Conservation (phyloP, 1,140 invertebrate genomes). For the Batillaria attramentaria region DNA sequence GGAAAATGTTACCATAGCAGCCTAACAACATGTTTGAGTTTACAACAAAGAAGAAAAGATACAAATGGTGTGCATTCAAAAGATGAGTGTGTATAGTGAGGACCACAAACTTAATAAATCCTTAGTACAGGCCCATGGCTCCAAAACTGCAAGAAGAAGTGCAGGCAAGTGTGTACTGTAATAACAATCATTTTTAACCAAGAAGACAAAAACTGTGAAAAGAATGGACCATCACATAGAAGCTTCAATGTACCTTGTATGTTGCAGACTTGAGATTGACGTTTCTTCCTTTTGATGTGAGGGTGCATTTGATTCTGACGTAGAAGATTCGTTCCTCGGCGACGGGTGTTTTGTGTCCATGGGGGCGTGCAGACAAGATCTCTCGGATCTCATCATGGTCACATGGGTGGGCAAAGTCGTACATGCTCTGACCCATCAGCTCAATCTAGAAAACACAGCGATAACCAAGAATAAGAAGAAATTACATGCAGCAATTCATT, state of each 20-base stretch:
- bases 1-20: too few species aligned
- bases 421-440: slow-evolving; percentile 65
- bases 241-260: slow-evolving; percentile 85
- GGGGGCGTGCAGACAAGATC: slow-evolving; percentile 74
- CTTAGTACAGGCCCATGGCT: too few species aligned
- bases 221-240: too few species aligned
- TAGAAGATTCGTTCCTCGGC: slow-evolving; percentile 75
- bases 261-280: slow-evolving; percentile 93
- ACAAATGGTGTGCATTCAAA: too few species aligned
- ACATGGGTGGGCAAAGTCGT: slow-evolving; percentile 79
- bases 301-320: slow-evolving; percentile 90
- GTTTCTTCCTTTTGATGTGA: slow-evolving; percentile 90
- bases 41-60: too few species aligned
- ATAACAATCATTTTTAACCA: too few species aligned
- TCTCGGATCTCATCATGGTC: slow-evolving; percentile 94
- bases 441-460: slow-evolving; percentile 62
- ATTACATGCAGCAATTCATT: not conserved
- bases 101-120: too few species aligned
- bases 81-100: too few species aligned
- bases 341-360: slow-evolving; percentile 41
- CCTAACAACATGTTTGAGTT: too few species aligned
- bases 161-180: too few species aligned
- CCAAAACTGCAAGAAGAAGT: too few species aligned
- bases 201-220: too few species aligned
- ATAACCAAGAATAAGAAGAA: not conserved